Percentiles rank a stretch among this genome's conserved stretches.
Conservation (phyloP, 1,140 invertebrate genomes). For the Cherax quadricarinatus region DNA sequence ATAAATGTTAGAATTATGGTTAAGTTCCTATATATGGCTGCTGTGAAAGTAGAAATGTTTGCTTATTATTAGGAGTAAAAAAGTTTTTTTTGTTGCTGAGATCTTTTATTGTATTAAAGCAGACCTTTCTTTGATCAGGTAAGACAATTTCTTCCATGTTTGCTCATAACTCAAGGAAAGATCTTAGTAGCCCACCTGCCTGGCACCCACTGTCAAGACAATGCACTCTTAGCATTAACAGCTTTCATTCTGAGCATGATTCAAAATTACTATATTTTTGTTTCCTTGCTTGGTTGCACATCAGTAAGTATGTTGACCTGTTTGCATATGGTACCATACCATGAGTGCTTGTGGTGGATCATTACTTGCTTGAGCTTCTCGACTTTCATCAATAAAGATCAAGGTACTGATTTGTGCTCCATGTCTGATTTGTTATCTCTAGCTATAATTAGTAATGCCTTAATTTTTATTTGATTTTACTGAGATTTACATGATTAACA, state of each 20-base stretch:
- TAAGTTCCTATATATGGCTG: neutral
- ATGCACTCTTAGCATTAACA: neutral
- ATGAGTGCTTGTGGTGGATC: neutral
- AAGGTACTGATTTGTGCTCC: neutral
- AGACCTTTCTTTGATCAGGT: neutral
- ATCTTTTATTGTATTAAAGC: neutral
- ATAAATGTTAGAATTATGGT: neutral
- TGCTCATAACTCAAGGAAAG: no score
- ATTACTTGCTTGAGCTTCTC: neutral
- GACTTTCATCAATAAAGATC: neutral
- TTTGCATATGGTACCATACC: neutral
- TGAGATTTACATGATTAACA: no score
- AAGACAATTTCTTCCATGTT: neutral
- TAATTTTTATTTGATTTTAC: no score
- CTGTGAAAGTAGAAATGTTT: neutral
- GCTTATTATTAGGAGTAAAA: neutral
- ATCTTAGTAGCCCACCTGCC: no score
- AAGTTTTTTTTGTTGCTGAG: neutral
- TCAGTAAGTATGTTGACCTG: neutral
- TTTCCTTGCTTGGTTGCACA: neutral
- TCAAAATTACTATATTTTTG: neutral
- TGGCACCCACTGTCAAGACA: no score
- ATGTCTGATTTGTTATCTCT: neutral
- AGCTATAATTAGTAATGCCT: neutral
- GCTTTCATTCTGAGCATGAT: neutral